Percentiles rank a stretch among this genome's conserved stretches.
Evolutionary conservation across 2,797 vertebrate genomes (phyloP).

Genomic region (Gymnoscopelus microlampas): DNA sequence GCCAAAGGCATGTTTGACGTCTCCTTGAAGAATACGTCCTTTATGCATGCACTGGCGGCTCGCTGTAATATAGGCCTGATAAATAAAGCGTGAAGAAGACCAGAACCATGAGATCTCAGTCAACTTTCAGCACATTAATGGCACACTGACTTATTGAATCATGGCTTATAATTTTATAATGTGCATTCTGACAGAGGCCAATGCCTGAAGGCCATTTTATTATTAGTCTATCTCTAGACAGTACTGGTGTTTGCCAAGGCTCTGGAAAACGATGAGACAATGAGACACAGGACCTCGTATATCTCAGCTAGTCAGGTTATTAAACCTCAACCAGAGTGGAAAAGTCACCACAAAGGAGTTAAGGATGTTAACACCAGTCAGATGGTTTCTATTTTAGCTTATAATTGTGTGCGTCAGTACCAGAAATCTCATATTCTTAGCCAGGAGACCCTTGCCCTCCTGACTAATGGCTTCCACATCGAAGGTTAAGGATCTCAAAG

Average conservation of each 20-base stretch:
- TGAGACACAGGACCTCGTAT: conserved; percentile 43
- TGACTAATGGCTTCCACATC: conserved; percentile 76
- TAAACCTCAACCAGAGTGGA: conserved; percentile 49
- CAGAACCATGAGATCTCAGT: conserved; percentile 69
- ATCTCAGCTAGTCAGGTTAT: conserved; percentile 52
- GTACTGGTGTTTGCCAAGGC: conserved; percentile 34
- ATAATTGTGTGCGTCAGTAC: conserved; percentile 61
- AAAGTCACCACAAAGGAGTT: conserved; percentile 62
- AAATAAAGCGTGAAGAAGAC: conserved; percentile 63
- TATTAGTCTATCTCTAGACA: conserved; percentile 22
- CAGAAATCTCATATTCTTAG: conserved; percentile 71
- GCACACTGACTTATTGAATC: conserved; percentile 75
- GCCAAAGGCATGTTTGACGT: conserved; percentile 47
- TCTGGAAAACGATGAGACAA: conserved; percentile 38
- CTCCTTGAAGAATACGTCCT: conserved; percentile 57
- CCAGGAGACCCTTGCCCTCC: conserved; percentile 60
- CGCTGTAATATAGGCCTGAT: conserved; percentile 59
- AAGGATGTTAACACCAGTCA: conserved; percentile 72
- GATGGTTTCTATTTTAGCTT: conserved; percentile 74
- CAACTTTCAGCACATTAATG: conserved; percentile 68
- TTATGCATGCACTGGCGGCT: conserved; percentile 57
- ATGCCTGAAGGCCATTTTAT: conserved; percentile 22
- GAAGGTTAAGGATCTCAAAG: conserved; percentile 67
- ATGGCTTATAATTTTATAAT: conserved; percentile 66
- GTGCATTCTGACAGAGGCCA: conserved; percentile 59